phyloP scores from a whole-genome alignment of 1,140 invertebrate genomes.

The Pseudomyrmex cubaensis region DNA sequence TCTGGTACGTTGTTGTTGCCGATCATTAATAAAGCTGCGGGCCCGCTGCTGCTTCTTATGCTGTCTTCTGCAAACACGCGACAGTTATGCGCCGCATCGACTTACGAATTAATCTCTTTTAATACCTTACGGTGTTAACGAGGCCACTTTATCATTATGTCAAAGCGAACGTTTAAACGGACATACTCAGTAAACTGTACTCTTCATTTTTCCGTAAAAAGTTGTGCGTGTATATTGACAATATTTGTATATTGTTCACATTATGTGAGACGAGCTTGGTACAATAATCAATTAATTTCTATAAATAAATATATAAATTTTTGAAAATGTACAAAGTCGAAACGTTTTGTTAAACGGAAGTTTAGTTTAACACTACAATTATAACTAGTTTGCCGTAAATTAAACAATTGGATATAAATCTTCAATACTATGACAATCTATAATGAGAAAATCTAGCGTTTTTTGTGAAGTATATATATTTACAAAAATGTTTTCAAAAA shows the following conservation, averaged over 20 bases:
- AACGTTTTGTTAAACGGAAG: too few species aligned
- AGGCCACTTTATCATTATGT: constrained; percentile 60
- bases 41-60: constrained; percentile 62
- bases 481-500: too few species aligned
- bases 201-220: constrained; percentile 29
- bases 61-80: constrained; percentile 58
- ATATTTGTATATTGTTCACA: background rate
- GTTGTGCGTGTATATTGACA: background rate
- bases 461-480: too few species aligned
- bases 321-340: too few species aligned
- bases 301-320: too few species aligned
- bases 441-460: too few species aligned
- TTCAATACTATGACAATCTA: too few species aligned
- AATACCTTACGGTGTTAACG: constrained; percentile 49
- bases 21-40: constrained; percentile 71
- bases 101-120: constrained; percentile 70
- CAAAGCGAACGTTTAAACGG: constrained; percentile 47
- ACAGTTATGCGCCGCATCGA: constrained; percentile 66
- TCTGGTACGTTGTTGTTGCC: constrained; percentile 50
- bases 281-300: constrained; percentile 7
- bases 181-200: constrained; percentile 32
- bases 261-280: background rate
- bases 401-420: too few species aligned
- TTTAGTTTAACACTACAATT: too few species aligned
- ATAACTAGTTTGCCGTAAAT: too few species aligned